Evolutionary conservation across 1,140 invertebrate genomes (phyloP).

Genomic region (Drosophila orosa): DNA sequence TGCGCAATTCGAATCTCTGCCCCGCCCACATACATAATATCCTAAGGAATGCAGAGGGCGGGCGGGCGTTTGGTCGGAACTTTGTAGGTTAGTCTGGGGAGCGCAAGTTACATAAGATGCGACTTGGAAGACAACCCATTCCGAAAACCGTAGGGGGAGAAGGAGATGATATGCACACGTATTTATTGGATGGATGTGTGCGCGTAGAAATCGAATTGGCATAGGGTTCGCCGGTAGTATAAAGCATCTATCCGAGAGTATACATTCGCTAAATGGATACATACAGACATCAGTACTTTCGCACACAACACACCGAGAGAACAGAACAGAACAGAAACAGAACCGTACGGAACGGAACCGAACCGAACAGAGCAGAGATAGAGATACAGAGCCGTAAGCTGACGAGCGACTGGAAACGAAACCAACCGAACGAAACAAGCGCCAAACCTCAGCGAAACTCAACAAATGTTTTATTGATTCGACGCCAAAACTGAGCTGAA

Average conservation of each 20-base stretch:
- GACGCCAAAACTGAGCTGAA: slow-evolving; percentile 68
- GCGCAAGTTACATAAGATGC: slow-evolving; percentile 35
- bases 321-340: slow-evolving; percentile 23
- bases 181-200: slow-evolving; percentile 8
- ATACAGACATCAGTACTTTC: slow-evolving; percentile 47
- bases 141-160: not conserved
- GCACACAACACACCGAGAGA: slow-evolving; percentile 46
- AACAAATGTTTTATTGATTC: slow-evolving; percentile 78
- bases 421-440: slow-evolving; percentile 65
- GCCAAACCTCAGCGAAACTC: slow-evolving; percentile 72
- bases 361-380: slow-evolving; percentile 46
- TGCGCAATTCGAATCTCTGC: slow-evolving; percentile 1
- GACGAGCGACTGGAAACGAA: slow-evolving; percentile 55
- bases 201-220: slow-evolving; percentile 22
- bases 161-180: slow-evolving; percentile 30
- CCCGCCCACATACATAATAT: slow-evolving; percentile 18
- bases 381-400: slow-evolving; percentile 67
- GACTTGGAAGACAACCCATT: slow-evolving; percentile 27
- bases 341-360: slow-evolving; percentile 52
- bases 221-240: slow-evolving; percentile 65
- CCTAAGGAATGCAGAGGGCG: not conserved
- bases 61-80: slow-evolving; percentile 1
- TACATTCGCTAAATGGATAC: slow-evolving; percentile 61
- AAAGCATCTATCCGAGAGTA: slow-evolving; percentile 63
- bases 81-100: slow-evolving; percentile 36